phyloP scores from a whole-genome alignment of 2,888 invertebrate genomes.

The Seladonia tumulorum region DNA sequence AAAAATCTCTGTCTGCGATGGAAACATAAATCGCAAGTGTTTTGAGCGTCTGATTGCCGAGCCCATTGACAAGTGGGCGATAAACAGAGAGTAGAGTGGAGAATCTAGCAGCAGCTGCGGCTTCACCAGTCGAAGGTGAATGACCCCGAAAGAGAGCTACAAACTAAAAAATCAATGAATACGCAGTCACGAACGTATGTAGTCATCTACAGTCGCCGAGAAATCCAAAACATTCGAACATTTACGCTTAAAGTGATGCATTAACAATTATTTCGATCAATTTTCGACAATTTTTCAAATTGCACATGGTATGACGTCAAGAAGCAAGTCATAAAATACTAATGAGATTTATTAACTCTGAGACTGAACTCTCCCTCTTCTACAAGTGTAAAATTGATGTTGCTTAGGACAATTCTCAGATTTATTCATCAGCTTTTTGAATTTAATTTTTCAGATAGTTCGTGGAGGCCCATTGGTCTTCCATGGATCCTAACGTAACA shows the following conservation, averaged over 20 bases:
- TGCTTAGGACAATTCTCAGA: too few relatives aligned
- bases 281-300: background rate
- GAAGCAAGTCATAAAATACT: too few relatives aligned
- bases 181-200: slow-evolving; percentile 28
- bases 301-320: too few relatives aligned
- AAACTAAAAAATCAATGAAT: slow-evolving; percentile 56
- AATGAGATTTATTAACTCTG: too few relatives aligned
- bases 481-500: too few relatives aligned
- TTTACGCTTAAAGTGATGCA: background rate
- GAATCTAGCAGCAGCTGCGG: slow-evolving; percentile 59
- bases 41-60: slow-evolving; percentile 54
- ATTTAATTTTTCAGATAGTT: too few relatives aligned
- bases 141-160: slow-evolving; percentile 58
- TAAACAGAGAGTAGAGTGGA: slow-evolving; percentile 55
- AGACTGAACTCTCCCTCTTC: too few relatives aligned
- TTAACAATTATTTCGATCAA: background rate
- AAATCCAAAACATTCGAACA: slow-evolving; percentile 18
- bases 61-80: slow-evolving; percentile 67
- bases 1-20: slow-evolving; percentile 44
- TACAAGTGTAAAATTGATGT: too few relatives aligned
- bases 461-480: too few relatives aligned
- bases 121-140: slow-evolving; percentile 59
- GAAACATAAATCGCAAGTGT: slow-evolving; percentile 59
- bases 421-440: too few relatives aligned
- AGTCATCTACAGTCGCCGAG: slow-evolving; percentile 23